These are phyloP conservation scores for Leucopternis melanops DNA, from an alignment of 2,113 vertebrate species.

Conservation along the genomic window DNA sequence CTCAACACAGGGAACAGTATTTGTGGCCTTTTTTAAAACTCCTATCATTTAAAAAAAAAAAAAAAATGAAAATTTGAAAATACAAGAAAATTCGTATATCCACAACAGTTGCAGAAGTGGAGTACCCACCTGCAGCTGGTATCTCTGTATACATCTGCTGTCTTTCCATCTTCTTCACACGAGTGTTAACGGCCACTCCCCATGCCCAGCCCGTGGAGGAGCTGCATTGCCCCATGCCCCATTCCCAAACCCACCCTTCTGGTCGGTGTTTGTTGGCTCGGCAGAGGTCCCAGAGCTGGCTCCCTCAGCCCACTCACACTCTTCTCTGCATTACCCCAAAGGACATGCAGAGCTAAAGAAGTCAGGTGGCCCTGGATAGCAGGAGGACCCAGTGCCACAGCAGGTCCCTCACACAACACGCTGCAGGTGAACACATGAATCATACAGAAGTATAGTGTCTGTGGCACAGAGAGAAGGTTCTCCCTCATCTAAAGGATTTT, in stretches of 20 bases:
- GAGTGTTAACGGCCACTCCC: neutral
- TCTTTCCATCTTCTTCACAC: neutral
- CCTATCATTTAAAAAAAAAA: no score
- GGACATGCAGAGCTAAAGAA: neutral
- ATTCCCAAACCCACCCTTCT: rapidly evolving
- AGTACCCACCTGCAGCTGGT: neutral
- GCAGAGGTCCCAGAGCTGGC: neutral
- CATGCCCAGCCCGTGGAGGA: neutral
- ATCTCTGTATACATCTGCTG: neutral
- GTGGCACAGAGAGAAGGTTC: neutral
- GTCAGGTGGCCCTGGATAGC: neutral
- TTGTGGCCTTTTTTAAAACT: neutral
- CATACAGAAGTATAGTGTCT: neutral
- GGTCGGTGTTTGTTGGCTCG: neutral
- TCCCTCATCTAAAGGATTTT: neutral
- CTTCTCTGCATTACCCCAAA: neutral
- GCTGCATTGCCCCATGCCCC: neutral
- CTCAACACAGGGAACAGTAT: neutral
- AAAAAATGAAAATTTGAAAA: neutral
- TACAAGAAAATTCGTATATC: neutral
- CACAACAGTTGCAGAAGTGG: neutral
- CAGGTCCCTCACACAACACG: neutral
- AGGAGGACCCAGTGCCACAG: neutral
- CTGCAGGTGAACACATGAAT: neutral
- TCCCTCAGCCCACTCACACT: neutral